Percentiles rank a stretch among this genome's conserved stretches.
Evolutionary conservation across 2,888 invertebrate species (phyloP).

Genomic region (Xestia ashworthii): DNA sequence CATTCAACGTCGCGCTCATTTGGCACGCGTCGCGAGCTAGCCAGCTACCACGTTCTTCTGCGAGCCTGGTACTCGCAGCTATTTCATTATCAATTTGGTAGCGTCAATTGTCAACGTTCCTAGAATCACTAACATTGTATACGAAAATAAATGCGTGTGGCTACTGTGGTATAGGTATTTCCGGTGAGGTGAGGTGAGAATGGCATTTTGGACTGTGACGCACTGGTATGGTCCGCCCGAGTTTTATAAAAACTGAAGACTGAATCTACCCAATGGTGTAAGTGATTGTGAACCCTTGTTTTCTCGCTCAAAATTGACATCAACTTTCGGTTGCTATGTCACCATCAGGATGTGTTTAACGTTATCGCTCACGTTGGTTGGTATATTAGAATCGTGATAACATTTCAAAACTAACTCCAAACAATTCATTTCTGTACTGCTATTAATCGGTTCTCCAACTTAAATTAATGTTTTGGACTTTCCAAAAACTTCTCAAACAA

Average conservation of each 20-base stretch:
- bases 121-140: conserved; percentile 50
- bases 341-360: background rate
- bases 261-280: background rate
- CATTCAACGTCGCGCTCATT: conserved; percentile 53
- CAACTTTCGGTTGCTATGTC: background rate
- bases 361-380: background rate
- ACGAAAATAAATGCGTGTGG: conserved; percentile 43
- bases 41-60: conserved; percentile 29
- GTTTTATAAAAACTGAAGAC: background rate
- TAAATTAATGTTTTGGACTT: background rate
- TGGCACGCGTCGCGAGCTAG: conserved; percentile 45
- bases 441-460: background rate
- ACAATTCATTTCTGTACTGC: background rate
- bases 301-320: background rate
- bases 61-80: conserved; percentile 19
- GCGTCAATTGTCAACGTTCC: conserved; percentile 58
- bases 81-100: conserved; percentile 58
- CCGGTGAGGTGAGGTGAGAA: conserved; percentile 3
- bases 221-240: background rate
- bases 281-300: background rate
- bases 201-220: background rate
- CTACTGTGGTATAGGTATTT: background rate
- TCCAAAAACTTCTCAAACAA: background rate
- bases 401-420: background rate
- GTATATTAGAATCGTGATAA: background rate